Percentiles rank a stretch among this genome's conserved stretches.
These are phyloP conservation scores for Phoeniculus purpureus DNA, from an alignment of 2,797 vertebrate genomes.

Conservation along the genomic window DNA sequence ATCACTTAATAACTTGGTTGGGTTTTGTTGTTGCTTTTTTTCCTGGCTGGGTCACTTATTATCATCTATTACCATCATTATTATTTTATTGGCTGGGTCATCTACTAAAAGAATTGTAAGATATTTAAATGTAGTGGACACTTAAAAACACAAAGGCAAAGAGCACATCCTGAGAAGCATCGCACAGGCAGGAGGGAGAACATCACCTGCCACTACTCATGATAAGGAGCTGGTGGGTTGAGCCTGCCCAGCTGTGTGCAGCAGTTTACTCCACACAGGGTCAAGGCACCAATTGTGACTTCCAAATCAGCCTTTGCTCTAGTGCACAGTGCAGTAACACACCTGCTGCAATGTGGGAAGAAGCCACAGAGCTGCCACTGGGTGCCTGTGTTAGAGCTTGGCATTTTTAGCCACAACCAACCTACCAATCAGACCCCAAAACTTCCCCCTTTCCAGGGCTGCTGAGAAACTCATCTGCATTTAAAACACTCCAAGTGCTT, in stretches of 20 bases:
- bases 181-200: not conserved
- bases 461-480: not conserved
- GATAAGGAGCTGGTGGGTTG: not conserved
- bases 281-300: rapidly evolving
- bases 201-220: not conserved
- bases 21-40: too few relatives aligned
- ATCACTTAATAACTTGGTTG: not conserved
- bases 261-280: rapidly evolving
- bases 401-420: not conserved
- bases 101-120: not conserved
- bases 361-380: not conserved
- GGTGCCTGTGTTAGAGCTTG: not conserved
- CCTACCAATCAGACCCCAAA: not conserved
- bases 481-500: rapidly evolving
- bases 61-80: too few relatives aligned
- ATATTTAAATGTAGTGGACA: not conserved
- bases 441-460: not conserved
- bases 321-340: rapidly evolving
- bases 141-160: not conserved
- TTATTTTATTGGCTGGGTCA: not conserved
- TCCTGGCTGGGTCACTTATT: too few relatives aligned
- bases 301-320: not conserved
- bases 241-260: rapidly evolving
- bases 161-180: not conserved
- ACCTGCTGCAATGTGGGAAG: rapidly evolving